Evolutionary conservation across 1,140 invertebrate species (phyloP).

Genomic region (Rhopalosiphum padi): DNA sequence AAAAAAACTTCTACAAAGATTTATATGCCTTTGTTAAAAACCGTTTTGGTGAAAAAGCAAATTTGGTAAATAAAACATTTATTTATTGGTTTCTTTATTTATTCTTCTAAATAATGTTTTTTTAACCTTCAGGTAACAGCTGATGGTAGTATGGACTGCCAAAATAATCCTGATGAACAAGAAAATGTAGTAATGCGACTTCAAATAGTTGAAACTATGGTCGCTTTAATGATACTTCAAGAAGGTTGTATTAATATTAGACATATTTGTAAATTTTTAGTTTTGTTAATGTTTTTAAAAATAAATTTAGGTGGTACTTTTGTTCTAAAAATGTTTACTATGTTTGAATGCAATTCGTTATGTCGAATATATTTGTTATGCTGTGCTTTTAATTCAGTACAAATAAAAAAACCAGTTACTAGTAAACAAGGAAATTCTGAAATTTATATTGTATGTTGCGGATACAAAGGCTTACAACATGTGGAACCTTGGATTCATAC

Average conservation of each 20-base stretch:
- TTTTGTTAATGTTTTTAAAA: conserved; percentile 6
- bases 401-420: conserved; percentile 85
- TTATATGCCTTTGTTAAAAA: conserved; percentile 43
- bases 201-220: conserved; percentile 82
- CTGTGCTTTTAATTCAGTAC: conserved; percentile 75
- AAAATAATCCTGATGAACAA: conserved; percentile 82
- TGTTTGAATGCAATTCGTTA: conserved; percentile 83
- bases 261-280: neutral
- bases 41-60: conserved; percentile 43
- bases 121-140: conserved; percentile 76
- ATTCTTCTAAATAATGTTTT: conserved; percentile 60
- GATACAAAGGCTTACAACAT: conserved; percentile 65
- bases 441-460: conserved; percentile 83
- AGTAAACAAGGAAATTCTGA: conserved; percentile 97
- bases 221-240: conserved; percentile 75
- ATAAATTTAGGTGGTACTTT: conserved; percentile 71
- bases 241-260: conserved; percentile 61
- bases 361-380: conserved; percentile 82
- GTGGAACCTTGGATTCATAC: conserved; percentile 49
- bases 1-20: conserved; percentile 51
- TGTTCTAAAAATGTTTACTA: conserved; percentile 91
- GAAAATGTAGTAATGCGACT: conserved; percentile 79
- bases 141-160: conserved; percentile 92
- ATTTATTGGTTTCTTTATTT: neutral
- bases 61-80: conserved; percentile 26